Evolutionary conservation across 2,888 invertebrate species (phyloP).

Genomic region (Lasioglossum villosulum): DNA sequence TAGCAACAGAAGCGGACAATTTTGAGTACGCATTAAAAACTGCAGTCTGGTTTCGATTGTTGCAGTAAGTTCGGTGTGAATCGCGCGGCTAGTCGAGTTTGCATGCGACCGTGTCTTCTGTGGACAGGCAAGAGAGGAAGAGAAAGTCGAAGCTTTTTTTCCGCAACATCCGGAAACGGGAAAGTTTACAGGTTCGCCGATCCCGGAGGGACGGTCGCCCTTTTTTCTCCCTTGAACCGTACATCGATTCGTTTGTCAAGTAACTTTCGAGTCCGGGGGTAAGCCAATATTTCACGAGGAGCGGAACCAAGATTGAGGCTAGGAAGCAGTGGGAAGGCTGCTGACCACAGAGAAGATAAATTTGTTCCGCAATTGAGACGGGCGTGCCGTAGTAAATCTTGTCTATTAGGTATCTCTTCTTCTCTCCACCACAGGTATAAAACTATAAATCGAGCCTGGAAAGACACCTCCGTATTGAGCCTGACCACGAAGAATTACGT

Average conservation of each 20-base stretch:
- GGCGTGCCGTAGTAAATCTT: constrained; percentile 82
- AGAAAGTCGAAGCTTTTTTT: constrained; percentile 38
- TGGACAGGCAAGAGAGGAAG: background rate
- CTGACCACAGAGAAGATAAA: constrained; percentile 83
- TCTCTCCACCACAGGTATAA: constrained; percentile 77
- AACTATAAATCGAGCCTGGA: constrained; percentile 77
- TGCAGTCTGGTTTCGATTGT: background rate
- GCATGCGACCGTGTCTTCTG: constrained; percentile 66
- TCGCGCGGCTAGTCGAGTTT: constrained; percentile 75
- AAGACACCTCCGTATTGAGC: constrained; percentile 70
- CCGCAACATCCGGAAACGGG: constrained; percentile 46
- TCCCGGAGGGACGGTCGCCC: constrained; percentile 67
- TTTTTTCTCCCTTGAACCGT: constrained; percentile 63
- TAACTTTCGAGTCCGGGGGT: constrained; percentile 82
- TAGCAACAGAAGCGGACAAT: background rate
- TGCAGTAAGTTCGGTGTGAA: constrained; percentile 64
- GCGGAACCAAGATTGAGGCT: constrained; percentile 82
- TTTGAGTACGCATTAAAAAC: background rate
- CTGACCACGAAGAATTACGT: constrained; percentile 65
- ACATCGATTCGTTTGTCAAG: constrained; percentile 76
- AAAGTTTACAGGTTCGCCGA: constrained; percentile 69
- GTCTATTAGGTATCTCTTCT: constrained; percentile 80
- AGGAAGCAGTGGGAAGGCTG: constrained; percentile 80
- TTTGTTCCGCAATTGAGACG: constrained; percentile 83
- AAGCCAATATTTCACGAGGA: constrained; percentile 82